Base-by-base conservation (phyloP, 2,113 vertebrate genomes). In the Cololabis saira region DNA sequence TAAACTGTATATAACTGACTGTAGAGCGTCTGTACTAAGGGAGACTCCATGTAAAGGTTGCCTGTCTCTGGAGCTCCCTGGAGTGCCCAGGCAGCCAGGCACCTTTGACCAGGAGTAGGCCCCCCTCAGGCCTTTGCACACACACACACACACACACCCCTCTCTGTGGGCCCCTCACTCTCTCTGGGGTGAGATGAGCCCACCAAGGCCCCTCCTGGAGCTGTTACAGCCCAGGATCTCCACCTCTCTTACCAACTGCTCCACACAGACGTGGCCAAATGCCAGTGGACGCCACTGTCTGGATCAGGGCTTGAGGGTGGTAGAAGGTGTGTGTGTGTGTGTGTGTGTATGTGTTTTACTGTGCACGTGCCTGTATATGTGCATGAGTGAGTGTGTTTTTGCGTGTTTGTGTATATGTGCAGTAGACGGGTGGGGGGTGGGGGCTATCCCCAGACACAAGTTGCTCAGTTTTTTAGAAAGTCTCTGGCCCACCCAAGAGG, bases 401-500 rank as follows among this genome's bases (percentile, higher is more conserved):
- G 76, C 45, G 59, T 54, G 58, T 77, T 70, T 74, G 67, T 76
- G 69, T 78, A 54, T 64, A 61, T 75, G 71, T 33, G 61, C 56
- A 71, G 76, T 62, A 52, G 68, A 70, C 75, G 74, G 56, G 67
- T 82, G 68, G 74, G 79, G 73, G 58, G 64, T 63, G 83, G 72
- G 63, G 75, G 85, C 73, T 82, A 75, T 81, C 83, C 83, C 73
- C 71, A 89, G 85, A 91, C 90, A 90, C 84, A 90, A 89, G 89
- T 90, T 88, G 81, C 85, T 90, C 86, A 90, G 89, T 90, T 92
- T 91, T 91, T 89, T 85, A 84, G 88, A 90, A 85, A 84, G 80
- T 74, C 87, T 91, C 74, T 56, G 79, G 91, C 90, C 90, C 91
- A 92, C 91, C 89, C 90, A 92, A 69, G 91, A 90, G 89, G 90